These are phyloP conservation scores for Bhutanitis thaidina DNA, from an alignment of 2,888 invertebrate species.

Conservation along the genomic window DNA sequence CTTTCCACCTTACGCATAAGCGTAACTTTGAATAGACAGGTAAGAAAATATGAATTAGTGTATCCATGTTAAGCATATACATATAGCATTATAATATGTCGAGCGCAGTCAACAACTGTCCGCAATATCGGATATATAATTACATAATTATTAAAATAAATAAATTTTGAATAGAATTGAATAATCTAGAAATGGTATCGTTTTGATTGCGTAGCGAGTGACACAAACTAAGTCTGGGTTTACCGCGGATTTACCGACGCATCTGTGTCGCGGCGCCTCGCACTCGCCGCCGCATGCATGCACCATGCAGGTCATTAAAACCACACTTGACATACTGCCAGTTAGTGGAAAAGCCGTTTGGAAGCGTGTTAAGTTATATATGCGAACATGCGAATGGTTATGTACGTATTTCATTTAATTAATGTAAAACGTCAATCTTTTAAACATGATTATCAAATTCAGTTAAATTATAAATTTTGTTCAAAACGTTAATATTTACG, in stretches of 20 bases:
- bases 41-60: too few species aligned
- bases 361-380: neutral
- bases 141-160: too few species aligned
- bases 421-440: neutral
- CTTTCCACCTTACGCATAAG: too few species aligned
- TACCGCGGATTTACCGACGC: slow-evolving; percentile 60
- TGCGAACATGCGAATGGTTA: neutral
- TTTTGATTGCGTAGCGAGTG: slow-evolving; percentile 30
- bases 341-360: slow-evolving; percentile 11
- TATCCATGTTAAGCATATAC: too few species aligned
- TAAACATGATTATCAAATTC: too few species aligned
- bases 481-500: too few species aligned
- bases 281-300: slow-evolving; percentile 26
- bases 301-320: slow-evolving; percentile 45
- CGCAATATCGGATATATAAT: too few species aligned
- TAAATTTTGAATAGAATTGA: too few species aligned
- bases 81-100: too few species aligned
- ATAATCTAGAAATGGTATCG: neutral
- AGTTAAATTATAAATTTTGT: too few species aligned
- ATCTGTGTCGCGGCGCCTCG: slow-evolving; percentile 41
- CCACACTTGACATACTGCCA: slow-evolving; percentile 26
- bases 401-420: neutral
- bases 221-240: slow-evolving; percentile 62
- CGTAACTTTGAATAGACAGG: too few species aligned
- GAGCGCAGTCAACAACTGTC: too few species aligned